Percentiles rank a stretch among this genome's conserved stretches.
Evolutionary conservation across 1,140 invertebrate species (phyloP).

Genomic region (Phthorimaea operculella): DNA sequence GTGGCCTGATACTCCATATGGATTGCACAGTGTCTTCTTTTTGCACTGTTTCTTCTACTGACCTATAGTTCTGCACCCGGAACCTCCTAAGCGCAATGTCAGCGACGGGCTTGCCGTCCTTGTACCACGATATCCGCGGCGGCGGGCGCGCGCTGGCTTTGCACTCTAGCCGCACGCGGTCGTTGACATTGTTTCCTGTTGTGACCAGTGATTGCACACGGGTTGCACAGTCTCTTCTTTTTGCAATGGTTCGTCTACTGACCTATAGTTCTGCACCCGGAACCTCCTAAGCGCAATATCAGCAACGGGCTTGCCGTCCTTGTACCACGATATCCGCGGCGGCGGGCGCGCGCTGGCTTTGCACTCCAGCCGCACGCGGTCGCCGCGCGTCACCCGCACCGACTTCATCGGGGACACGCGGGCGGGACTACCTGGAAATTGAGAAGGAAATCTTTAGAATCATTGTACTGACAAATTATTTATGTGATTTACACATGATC

Average conservation of each 20-base stretch:
- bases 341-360: constrained; percentile 75
- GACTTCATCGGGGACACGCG: constrained; percentile 51
- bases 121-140: constrained; percentile 78
- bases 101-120: constrained; percentile 73
- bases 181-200: no score
- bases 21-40: no score
- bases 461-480: no score
- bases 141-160: constrained; percentile 75
- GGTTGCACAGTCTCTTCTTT: no score
- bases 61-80: constrained; percentile 64
- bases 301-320: constrained; percentile 73
- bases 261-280: constrained; percentile 64
- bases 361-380: constrained; percentile 75
- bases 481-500: no score
- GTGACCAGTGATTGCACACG: no score
- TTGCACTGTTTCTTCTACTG: no score
- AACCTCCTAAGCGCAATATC: constrained; percentile 67
- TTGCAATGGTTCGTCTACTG: constrained; percentile 4
- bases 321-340: constrained; percentile 78
- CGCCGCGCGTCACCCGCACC: constrained; percentile 56
- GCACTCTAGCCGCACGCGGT: constrained; percentile 75
- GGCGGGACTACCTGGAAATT: constrained; percentile 44
- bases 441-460: background rate
- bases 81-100: constrained; percentile 66
- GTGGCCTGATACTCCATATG: no score